Conservation (phyloP, 1,140 invertebrate genomes). For the Lepidurus couesii region DNA sequence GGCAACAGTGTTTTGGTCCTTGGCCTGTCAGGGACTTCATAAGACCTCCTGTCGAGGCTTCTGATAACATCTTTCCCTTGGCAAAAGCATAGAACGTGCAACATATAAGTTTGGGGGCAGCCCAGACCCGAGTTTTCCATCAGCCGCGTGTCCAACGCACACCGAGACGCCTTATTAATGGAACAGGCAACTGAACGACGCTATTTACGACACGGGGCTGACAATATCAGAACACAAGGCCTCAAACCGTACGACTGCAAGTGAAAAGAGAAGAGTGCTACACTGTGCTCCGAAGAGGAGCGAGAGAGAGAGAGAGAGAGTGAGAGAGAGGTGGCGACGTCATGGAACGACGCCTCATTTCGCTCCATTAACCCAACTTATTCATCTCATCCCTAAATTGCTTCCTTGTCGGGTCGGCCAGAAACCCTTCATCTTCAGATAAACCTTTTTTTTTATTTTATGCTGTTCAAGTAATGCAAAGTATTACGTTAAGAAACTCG, state of each 20-base stretch:
- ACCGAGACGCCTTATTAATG: slow-evolving; percentile 21
- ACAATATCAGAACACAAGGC: slow-evolving; percentile 22
- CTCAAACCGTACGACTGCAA: not conserved
- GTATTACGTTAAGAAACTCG: too few species aligned
- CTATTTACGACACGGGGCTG: slow-evolving; percentile 17
- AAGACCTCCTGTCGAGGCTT: slow-evolving; percentile 20
- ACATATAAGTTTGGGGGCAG: slow-evolving; percentile 7
- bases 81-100: not conserved
- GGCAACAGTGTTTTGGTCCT: not conserved
- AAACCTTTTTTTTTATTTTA: not conserved
- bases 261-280: slow-evolving; percentile 9
- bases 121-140: slow-evolving; percentile 12
- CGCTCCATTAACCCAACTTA: slow-evolving; percentile 18
- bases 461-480: too few species aligned
- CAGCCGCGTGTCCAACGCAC: slow-evolving; percentile 20
- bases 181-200: slow-evolving; percentile 20
- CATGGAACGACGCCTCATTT: slow-evolving; percentile 9
- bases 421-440: not conserved
- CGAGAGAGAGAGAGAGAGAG: not conserved
- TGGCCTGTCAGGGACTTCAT: slow-evolving; percentile 11
- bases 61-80: slow-evolving; percentile 5
- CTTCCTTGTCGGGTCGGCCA: not conserved
- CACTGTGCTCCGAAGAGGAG: not conserved
- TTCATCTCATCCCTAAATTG: not conserved
- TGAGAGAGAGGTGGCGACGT: slow-evolving; percentile 12